Conservation (phyloP, 2,797 vertebrate species). For the Centroberyx gerrardi region DNA sequence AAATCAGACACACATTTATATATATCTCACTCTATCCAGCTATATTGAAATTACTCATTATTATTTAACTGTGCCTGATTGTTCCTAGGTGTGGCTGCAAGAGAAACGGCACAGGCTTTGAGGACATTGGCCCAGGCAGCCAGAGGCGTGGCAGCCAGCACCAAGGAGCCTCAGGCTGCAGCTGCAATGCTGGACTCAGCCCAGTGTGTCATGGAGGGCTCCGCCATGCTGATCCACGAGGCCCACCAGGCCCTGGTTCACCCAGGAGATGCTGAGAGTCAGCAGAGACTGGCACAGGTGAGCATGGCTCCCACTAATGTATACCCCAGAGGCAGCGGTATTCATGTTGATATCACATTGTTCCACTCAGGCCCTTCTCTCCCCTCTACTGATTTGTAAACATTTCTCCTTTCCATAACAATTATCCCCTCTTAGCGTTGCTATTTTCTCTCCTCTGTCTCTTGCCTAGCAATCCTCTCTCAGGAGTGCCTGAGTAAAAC, state of each 20-base stretch:
- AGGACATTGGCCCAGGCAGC: slow-evolving; percentile 96
- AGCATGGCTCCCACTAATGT: slow-evolving; percentile 43
- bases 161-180: slow-evolving; percentile 90
- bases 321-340: slow-evolving; percentile 18
- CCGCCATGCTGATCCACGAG: slow-evolving; percentile 97
- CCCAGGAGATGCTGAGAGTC: slow-evolving; percentile 96
- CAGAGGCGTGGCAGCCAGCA: slow-evolving; percentile 95
- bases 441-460: slow-evolving; percentile 70
- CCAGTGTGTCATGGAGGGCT: slow-evolving; percentile 98
- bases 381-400: slow-evolving; percentile 64
- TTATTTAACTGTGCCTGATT: neutral
- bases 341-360: slow-evolving; percentile 33
- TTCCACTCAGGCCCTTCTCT: slow-evolving; percentile 28
- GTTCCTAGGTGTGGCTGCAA: slow-evolving; percentile 92
- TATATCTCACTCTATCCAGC: no score
- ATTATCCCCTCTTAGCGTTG: slow-evolving; percentile 68
- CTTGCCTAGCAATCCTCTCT: slow-evolving; percentile 62
- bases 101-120: slow-evolving; percentile 97
- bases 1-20: no score
- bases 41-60: neutral
- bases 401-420: slow-evolving; percentile 65
- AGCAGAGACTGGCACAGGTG: slow-evolving; percentile 98
- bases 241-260: slow-evolving; percentile 96
- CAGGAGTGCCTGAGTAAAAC: slow-evolving; percentile 63
- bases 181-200: slow-evolving; percentile 97